These are phyloP conservation scores for Nematopogon swammerdamellus DNA, from an alignment of 2,888 invertebrate genomes.

Conservation along the genomic window DNA sequence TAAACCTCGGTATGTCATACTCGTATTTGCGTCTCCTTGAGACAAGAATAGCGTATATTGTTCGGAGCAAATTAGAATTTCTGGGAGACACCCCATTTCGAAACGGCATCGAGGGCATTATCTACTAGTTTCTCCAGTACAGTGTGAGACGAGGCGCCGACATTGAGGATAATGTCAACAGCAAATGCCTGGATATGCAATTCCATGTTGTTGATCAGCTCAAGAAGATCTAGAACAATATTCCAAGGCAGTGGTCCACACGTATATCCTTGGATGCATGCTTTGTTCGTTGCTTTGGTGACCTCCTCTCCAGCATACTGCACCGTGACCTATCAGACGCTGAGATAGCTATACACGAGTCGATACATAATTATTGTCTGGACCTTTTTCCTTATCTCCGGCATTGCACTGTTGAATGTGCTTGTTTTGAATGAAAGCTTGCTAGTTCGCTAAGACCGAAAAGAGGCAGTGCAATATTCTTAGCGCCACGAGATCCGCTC, in stretches of 20 bases:
- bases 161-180: constrained; percentile 11
- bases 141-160: background rate
- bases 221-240: constrained; percentile 9
- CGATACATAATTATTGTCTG: background rate
- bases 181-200: constrained; percentile 12
- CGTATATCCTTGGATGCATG: constrained; percentile 11
- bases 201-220: background rate
- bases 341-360: constrained; percentile 8
- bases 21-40: too few species aligned
- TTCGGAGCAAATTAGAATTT: too few species aligned
- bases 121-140: background rate
- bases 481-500: too few species aligned
- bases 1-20: too few species aligned
- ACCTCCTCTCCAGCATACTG: constrained; percentile 7
- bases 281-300: constrained; percentile 6
- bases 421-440: too few species aligned
- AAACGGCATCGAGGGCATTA: too few species aligned
- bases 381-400: background rate
- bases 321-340: constrained; percentile 4
- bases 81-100: too few species aligned
- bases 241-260: constrained; percentile 12
- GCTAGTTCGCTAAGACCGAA: too few species aligned
- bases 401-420: background rate
- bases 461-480: too few species aligned
- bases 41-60: too few species aligned